Base-by-base conservation (phyloP, 2,797 vertebrate genomes). In the Menidia menidia region DNA sequence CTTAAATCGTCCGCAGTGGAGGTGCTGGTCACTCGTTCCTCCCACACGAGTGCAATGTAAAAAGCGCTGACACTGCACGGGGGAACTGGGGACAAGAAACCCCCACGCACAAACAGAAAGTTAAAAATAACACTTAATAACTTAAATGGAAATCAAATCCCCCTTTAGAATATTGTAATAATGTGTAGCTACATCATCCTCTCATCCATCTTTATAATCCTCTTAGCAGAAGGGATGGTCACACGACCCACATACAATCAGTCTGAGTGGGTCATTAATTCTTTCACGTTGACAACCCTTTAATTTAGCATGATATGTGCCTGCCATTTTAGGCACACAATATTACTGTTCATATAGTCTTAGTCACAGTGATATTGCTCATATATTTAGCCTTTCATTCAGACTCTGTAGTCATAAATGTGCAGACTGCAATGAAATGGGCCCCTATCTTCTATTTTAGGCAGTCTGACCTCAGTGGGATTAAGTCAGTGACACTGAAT, bases 201-300 rank as follows among this genome's bases (percentile, higher is more conserved):
- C 74, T 76, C 69, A 65, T 75, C 65, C 35, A 32, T 84, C 60
- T 68, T 77, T 61, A 39, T 88, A 90, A 92, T 92, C 90, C 71
- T 87, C 84, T 92, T 89, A 90, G 19, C 69, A 67, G 43, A 66
- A 54, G 51, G 64, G 57, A 66, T 42, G n/a, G 35, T 42, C 52
- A 73, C 73, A 54, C 8, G 48, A 56, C 64, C 77, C 68, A 73
- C 70, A 79, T 68, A 11, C 79, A 87, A 83, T 86, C 83, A 81
- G 48, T 63, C 63, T 76, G 75, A 89, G 75, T 71, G 71, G 55
- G 54, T 16, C 69, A 52, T 79, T 80, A 30, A 56, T 79, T 81
- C 80, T 45, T 68, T 32, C 25, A 4, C 31, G 48, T 51, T 25
- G 51, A 69, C 12, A 55, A 43, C 35, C 45, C 3, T 0, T 65